Percentiles rank a stretch among this genome's conserved stretches.
These are phyloP conservation scores for Epizoanthus stellaris DNA, from an alignment of 92 coral and sea anemone species.

Conservation along the genomic window DNA sequence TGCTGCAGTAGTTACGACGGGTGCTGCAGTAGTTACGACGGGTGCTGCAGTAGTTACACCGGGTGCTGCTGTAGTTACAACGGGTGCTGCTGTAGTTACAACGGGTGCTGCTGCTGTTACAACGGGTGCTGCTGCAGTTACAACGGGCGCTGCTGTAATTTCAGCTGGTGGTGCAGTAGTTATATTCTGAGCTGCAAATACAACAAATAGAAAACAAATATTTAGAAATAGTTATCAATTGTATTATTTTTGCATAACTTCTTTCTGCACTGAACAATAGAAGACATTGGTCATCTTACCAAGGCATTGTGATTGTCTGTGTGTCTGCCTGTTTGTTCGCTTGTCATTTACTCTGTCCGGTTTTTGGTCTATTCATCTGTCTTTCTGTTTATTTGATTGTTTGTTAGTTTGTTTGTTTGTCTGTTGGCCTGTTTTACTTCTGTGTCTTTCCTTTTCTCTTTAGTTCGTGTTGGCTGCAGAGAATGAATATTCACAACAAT, in stretches of 20 bases:
- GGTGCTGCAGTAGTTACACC: constrained; percentile 16
- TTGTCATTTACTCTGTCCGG: no score
- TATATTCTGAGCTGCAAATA: background rate
- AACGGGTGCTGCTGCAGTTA: constrained; percentile 18
- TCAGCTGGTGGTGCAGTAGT: background rate
- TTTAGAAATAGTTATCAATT: background rate
- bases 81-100: background rate
- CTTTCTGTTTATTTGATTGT: no score
- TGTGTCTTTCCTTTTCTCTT: no score
- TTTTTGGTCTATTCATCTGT: no score
- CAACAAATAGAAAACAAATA: background rate
- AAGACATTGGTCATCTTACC: no score
- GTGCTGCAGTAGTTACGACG: constrained; percentile 11
- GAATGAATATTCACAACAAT: no score
- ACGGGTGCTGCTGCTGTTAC: constrained; percentile 20
- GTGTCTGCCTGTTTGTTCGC: no score
- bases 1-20: constrained; percentile 16
- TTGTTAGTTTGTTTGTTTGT: no score
- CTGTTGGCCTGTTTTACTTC: no score
- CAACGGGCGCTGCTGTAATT: constrained; percentile 5
- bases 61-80: background rate
- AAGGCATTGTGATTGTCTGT: no score
- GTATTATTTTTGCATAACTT: background rate
- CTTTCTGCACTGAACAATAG: no score
- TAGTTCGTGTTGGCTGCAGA: no score